A percentile compares a stretch with the other conserved stretches of the same genome.
Conservation (phyloP, 1,140 invertebrate genomes). For the Brachionus asplanchnoidis region DNA sequence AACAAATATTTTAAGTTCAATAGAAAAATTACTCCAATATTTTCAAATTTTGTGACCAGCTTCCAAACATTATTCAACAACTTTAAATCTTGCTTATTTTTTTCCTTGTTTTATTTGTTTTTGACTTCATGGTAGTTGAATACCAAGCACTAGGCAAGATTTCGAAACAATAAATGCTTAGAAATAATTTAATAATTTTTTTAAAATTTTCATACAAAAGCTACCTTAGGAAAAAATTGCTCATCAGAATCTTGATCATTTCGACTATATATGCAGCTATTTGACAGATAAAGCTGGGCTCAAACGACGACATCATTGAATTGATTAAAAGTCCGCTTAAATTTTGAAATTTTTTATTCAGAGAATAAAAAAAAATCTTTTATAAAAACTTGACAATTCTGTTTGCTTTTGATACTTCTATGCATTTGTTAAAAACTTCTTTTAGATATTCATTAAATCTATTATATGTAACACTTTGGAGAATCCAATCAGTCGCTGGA, state of each 20-base stretch:
- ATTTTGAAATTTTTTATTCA: neutral
- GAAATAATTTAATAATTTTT: constrained; percentile 42
- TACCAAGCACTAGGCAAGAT: constrained; percentile 54
- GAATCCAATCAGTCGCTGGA: constrained; percentile 82
- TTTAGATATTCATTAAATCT: constrained; percentile 60
- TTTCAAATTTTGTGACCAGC: constrained; percentile 67
- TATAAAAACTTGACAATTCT: constrained; percentile 18
- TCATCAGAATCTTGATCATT: constrained; percentile 64
- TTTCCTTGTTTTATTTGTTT: constrained; percentile 52
- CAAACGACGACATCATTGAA: constrained; percentile 74
- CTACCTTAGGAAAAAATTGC: constrained; percentile 58
- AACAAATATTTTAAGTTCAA: neutral
- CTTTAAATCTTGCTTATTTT: constrained; percentile 53
- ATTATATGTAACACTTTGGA: constrained; percentile 63
- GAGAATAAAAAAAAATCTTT: neutral
- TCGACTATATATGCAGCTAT: constrained; percentile 70
- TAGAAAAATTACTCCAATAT: constrained; percentile 44
- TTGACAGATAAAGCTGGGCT: constrained; percentile 70
- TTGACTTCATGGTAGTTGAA: constrained; percentile 38
- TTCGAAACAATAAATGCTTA: constrained; percentile 59
- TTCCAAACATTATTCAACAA: constrained; percentile 74
- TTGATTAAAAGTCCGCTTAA: constrained; percentile 75
- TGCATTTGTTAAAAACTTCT: constrained; percentile 69
- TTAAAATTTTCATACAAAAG: neutral
- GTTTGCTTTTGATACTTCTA: constrained; percentile 54